Percentiles rank a stretch among this genome's conserved stretches.
Conservation (phyloP, 1,140 invertebrate species). For the Nylanderia fulva region DNA sequence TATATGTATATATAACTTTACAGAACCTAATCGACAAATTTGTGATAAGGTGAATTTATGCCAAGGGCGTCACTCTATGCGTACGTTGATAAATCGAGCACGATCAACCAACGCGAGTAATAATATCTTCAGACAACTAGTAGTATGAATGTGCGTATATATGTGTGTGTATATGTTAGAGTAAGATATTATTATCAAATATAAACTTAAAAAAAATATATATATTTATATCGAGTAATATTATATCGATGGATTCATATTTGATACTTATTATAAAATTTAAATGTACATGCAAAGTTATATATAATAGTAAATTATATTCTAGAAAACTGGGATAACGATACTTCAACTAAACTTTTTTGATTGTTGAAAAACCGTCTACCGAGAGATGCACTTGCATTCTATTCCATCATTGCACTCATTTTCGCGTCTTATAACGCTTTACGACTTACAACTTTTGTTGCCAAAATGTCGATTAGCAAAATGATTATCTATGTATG, state of each 20-base stretch:
- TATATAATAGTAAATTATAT: not conserved
- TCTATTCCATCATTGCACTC: not conserved
- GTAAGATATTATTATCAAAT: not conserved
- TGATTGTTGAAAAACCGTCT: not conserved
- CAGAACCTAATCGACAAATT: conserved; percentile 5
- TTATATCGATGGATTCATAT: not conserved
- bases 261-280: not conserved
- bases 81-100: conserved; percentile 33
- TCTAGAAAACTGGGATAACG: not conserved
- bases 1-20: not conserved
- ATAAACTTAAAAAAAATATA: not conserved
- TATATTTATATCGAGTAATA: not conserved
- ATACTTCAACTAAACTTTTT: not conserved
- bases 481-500: conserved; percentile 53
- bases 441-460: not conserved
- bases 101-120: not conserved
- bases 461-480: conserved; percentile 21
- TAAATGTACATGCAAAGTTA: not conserved
- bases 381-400: not conserved
- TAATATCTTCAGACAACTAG: not conserved
- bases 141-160: not conserved
- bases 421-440: not conserved
- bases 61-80: conserved; percentile 29
- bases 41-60: conserved; percentile 40
- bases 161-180: too few species aligned